Evolutionary conservation across 2,113 vertebrate species (phyloP), one percentile per base, ranked within the genome.

Genomic region (Xyliphius kryptos): DNA sequence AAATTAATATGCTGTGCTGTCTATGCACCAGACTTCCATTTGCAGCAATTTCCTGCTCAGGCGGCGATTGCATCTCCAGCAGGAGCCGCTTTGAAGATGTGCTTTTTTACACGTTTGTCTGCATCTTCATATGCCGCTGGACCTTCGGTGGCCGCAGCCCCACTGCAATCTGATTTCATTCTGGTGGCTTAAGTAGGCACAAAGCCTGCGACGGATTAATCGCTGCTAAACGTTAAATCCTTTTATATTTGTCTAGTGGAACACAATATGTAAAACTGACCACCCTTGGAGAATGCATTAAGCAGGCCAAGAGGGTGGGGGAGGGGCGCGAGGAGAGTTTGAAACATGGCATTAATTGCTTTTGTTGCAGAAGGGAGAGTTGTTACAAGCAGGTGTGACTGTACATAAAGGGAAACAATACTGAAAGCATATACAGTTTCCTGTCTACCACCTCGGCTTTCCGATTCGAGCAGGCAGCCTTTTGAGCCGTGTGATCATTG

Each of bases 221-320:
- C 77, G 71, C 82, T 75, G 76, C 82, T 85, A 85, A 80, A 83
- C 84, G 80, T 81, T 84, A 83, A 89, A 87, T 85, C 85, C 82
- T 71, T 79, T 89, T 86, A 86, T 80, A 80, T 79, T 81, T 74
- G 63, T 83, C 81, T 82, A 83, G 80, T 84, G 82, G 80, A 80
- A 82, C 80, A 86, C 85, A 86, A 82, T 88, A 84, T 88, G 83
- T 81, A 86, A 82, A 87, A 84, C 81, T 81, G 81, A 83, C 83
- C 84, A 84, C 81, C 82, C 81, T 77, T 63, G 41, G 80, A 78
- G 83, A 81, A 72, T 75, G 80, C 81, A 82, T 87, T 86, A 62
- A 69, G 50, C 67, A 63, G 32, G 59, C 70, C 50, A 48, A 70
- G 61, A 63, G 46, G 37, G 38, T 21, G 56, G 22, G 38, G 57